Evolutionary conservation across 1,140 invertebrate genomes (phyloP), one percentile per base, ranked within the genome.

Genomic region (Hermatobates lingyangjiaoensis): DNA sequence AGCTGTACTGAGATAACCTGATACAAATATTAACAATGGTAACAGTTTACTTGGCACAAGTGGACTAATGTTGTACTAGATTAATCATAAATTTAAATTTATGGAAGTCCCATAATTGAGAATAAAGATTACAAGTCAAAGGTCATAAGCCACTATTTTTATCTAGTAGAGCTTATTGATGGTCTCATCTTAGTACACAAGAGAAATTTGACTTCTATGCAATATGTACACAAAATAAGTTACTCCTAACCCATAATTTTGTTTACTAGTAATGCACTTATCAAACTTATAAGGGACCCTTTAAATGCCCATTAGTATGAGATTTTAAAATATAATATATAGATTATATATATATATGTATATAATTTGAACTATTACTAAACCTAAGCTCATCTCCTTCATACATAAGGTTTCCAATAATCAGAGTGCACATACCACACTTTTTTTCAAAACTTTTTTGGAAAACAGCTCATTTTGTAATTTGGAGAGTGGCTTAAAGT

Each of bases 41-140:
- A 42, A 42, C 39, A 42, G 39, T 10, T 42, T 42, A 42, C 39
- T 42, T 42, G 39, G 39, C 39, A 42, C 39, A 42, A 42, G 21
- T 42, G 39, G 39, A 42, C 14, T 42, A 42, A 14, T 10, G 7
- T 42, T 42, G 39, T 42, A 42, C 39, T 42, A 42, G 21, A 12
- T 42, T 42, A 42, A 42, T 42, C 21, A 42, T 20, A 42, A 20
- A 20, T 42, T 42, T 42, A 10, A 42, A 42, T 42, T 42, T 42
- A 42, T 10, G 39, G 39, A 42, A 42, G 39, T 42, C 39, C 39
- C 18, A 18, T 42, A 18, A 18, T 42, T 42, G 5, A 42, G 39
- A 42, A 42, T 42, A 12, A n/a, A 42, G 39, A 42, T 42, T 18
- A 5, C 14, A 10, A 34, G n/a, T 34, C n/a, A n/a, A 34, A 34